phyloP scores from a whole-genome alignment of 2,113 vertebrate genomes.

The Smithornis capensis region DNA sequence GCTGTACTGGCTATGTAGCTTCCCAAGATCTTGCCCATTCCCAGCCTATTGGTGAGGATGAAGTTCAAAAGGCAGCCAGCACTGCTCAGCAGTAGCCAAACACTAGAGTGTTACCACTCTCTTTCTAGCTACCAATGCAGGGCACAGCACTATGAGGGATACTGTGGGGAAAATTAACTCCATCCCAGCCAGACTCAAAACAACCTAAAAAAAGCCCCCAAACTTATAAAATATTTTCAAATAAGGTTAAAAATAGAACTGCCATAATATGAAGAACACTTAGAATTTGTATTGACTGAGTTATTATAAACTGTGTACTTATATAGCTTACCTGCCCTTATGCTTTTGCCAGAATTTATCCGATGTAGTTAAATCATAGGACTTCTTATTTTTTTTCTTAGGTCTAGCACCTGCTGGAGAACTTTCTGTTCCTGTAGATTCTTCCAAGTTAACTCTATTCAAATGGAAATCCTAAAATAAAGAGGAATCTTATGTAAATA shows the following conservation, averaged over 20 bases:
- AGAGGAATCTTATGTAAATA: background rate
- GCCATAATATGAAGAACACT: background rate
- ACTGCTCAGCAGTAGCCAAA: background rate
- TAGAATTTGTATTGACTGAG: background rate
- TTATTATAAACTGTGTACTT: background rate
- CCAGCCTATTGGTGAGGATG: background rate
- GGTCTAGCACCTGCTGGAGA: constrained; percentile 92
- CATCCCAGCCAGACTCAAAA: background rate
- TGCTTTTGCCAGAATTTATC: constrained; percentile 98
- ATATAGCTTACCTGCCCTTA: constrained; percentile 89
- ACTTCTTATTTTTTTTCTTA: constrained; percentile 94
- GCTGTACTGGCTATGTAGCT: background rate
- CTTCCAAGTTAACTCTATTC: constrained; percentile 92
- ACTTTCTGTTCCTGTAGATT: constrained; percentile 81
- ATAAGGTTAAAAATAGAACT: background rate
- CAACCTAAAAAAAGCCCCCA: background rate
- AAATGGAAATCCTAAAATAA: constrained; percentile 90
- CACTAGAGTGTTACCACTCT: background rate
- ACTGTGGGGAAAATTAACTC: background rate
- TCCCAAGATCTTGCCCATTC: background rate
- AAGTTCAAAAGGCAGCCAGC: fast-evolving
- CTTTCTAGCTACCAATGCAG: background rate
- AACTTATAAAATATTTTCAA: background rate
- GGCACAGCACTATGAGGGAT: background rate
- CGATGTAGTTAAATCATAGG: constrained; percentile 90